Base-by-base conservation (phyloP, 2,888 invertebrate species). In the Drosophila demipolita region DNA sequence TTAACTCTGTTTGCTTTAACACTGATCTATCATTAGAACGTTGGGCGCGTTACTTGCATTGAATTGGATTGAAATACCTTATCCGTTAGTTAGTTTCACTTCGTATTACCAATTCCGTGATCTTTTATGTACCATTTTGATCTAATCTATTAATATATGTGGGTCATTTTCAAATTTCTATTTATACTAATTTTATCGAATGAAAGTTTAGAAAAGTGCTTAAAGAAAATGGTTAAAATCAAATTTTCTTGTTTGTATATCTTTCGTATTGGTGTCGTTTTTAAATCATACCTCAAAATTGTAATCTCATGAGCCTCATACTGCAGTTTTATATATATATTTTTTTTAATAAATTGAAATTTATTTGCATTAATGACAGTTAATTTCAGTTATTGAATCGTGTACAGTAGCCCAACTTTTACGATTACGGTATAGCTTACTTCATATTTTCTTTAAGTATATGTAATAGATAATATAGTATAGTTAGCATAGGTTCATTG, bases 331-430 rank as follows among this genome's bases (percentile, higher is more conserved):
- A 59, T 38, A 55, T 58, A 54, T 52, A 59, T 38, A 26, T 50
- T 26, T 67, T 62, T 62, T 26, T 67, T 68, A 26, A 64, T 38
- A 53, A 20, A 55, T 36, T 59, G 9, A 45, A 49, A 83, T 26
- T 5, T 38, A 23, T 68, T 55, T 35, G 49, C 64, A 32, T 66
- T 66, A 38, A 72, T 62, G 48, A n/a, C 26, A 40, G 20, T 23
- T 23, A 57, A 5, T 48, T 17, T 45, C 38, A 42, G 60, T 57
- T 70, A 48, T 33, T 48, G 23, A 23, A 54, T 57, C 52, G 45
- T 73, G 69, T 68, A 76, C 73, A 85, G 80, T 85, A 85, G 89
- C 90, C 86, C 90, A 83, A 90, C 89, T 66, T 65, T 29, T 49
- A 36, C 59, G 40, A 63, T 33, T 23, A 40, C 32, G 33, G 8